Evolutionary conservation across 2,888 invertebrate genomes (phyloP).

Genomic region (Heteromyza rotundicornis): DNA sequence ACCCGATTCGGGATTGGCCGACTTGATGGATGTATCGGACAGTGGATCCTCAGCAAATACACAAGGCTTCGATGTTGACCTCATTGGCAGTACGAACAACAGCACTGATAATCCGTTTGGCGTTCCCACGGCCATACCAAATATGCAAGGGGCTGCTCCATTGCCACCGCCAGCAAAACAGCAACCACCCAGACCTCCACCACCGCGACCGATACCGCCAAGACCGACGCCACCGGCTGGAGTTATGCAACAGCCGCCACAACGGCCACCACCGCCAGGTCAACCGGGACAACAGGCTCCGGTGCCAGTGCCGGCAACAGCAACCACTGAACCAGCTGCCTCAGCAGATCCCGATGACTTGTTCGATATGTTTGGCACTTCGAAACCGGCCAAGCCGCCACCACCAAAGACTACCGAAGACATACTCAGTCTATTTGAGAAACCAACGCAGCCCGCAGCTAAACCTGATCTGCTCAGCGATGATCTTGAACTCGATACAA

Average conservation of each 20-base stretch:
- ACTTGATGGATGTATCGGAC: conserved; percentile 70
- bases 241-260: conserved; percentile 58
- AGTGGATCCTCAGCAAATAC: conserved; percentile 51
- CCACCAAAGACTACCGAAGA: conserved; percentile 67
- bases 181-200: conserved; percentile 63
- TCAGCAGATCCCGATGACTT: conserved; percentile 63
- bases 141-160: conserved; percentile 62
- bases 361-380: conserved; percentile 65
- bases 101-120: conserved; percentile 60
- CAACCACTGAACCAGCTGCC: conserved; percentile 26
- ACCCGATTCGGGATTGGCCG: conserved; percentile 70
- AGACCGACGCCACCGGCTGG: conserved; percentile 52
- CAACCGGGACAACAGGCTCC: conserved; percentile 52
- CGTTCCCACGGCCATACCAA: conserved; percentile 62
- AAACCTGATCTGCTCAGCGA: conserved; percentile 68
- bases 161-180: conserved; percentile 64
- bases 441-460: conserved; percentile 51
- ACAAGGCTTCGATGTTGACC: conserved; percentile 51
- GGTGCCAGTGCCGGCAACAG: conserved; percentile 53
- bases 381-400: conserved; percentile 66
- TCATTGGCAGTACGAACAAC: conserved; percentile 43
- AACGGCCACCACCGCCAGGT: conserved; percentile 35
- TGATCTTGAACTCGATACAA: conserved; percentile 60
- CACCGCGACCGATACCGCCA: conserved; percentile 60
- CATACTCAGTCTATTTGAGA: conserved; percentile 67